Percentiles rank a stretch among this genome's conserved stretches.
These are phyloP conservation scores for Oceanites oceanicus DNA, from an alignment of 2,113 vertebrate species.

Conservation along the genomic window DNA sequence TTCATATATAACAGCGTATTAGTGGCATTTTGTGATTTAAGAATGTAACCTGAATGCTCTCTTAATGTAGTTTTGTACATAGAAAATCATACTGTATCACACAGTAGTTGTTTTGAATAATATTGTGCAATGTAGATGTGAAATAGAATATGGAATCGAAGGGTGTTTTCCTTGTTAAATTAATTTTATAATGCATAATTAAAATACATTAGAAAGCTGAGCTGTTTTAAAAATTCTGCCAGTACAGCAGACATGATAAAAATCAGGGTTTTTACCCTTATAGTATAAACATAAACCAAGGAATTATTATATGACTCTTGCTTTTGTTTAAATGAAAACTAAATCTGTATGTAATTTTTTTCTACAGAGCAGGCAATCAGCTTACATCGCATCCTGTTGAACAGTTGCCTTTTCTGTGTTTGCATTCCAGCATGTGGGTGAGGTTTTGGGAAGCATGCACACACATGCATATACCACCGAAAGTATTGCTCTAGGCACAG, in stretches of 20 bases:
- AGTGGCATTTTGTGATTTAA: background rate
- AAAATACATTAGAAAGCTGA: background rate
- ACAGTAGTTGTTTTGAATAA: background rate
- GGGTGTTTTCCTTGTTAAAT: background rate
- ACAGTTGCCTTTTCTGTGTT: background rate
- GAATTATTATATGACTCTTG: background rate
- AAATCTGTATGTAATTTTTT: background rate
- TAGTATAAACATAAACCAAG: background rate
- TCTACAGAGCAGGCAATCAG: background rate
- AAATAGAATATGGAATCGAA: background rate
- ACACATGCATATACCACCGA: background rate
- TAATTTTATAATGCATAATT: background rate
- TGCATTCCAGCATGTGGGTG: slow-evolving; percentile 39
- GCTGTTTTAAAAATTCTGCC: background rate
- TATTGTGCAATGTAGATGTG: background rate
- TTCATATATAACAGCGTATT: background rate
- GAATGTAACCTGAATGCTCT: background rate
- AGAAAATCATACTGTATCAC: background rate
- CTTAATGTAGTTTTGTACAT: background rate
- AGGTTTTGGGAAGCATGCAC: background rate
- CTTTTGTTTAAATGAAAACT: background rate
- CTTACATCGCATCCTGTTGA: background rate
- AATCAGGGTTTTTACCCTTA: background rate
- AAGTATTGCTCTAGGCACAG: background rate
- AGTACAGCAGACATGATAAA: background rate